Evolutionary conservation across 2,797 vertebrate species (phyloP).

Genomic region (Mormyrops attenuatus): DNA sequence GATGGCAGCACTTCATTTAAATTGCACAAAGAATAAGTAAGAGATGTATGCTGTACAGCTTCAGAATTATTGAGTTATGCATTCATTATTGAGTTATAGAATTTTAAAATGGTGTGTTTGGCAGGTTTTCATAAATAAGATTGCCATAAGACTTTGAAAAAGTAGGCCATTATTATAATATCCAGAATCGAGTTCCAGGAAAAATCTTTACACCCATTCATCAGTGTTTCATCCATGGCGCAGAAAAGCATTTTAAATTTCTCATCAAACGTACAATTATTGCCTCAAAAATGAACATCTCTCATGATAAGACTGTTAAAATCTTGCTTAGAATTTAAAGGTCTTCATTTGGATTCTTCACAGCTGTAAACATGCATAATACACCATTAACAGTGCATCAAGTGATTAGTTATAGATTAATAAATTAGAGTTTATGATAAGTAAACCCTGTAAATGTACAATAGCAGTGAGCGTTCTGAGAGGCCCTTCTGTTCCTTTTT

Average conservation of each 20-base stretch:
- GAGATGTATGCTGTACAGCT: neutral
- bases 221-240: neutral
- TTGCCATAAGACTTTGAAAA: neutral
- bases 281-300: neutral
- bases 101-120: neutral
- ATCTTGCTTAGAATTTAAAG: neutral
- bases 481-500: neutral
- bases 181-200: neutral
- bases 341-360: neutral
- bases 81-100: neutral
- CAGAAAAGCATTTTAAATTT: neutral
- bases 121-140: neutral
- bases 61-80: neutral
- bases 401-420: neutral
- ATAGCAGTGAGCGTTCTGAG: neutral
- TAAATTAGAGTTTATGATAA: neutral
- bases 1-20: neutral
- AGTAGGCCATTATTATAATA: neutral
- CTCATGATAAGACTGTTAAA: neutral
- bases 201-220: neutral
- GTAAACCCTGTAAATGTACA: neutral
- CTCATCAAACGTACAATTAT: neutral
- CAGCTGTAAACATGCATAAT: neutral
- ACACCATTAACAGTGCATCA: neutral
- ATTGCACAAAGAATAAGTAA: neutral